Base-by-base conservation (phyloP, 1,140 invertebrate species). In the Leptinotarsa defecta region DNA sequence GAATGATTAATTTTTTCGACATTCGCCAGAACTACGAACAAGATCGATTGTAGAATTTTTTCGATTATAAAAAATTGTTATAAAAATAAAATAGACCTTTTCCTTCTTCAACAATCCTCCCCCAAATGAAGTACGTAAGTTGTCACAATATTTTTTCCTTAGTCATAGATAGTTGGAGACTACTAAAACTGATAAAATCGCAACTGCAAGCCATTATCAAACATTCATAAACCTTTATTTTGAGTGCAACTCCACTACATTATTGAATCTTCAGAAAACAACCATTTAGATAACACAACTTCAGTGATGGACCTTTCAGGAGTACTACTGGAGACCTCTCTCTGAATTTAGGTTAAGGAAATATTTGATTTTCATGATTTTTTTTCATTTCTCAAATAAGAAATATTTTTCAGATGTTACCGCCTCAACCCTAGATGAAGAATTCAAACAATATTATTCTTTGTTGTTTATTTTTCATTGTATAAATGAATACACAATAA, bases 191-290 rank as follows among this genome's bases (percentile, higher is more conserved):
- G 63, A 65, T 24, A 65, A 20, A 65, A 20, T 69, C 2, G 43
- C 27, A 65, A 49, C 49, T 72, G 15, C 52, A 73, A 65, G 63
- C 61, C 71, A 43, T 19, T 73, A 73, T 73, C 19, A 20, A 73
- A 64, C 61, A 73, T 15, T 73, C 63, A 34, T 68, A 68, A 68
- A 68, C 43, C 67, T 68, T 68, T 52, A 24, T 71, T 69, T 48
- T 8, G 52, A 57, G 69, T 71, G 69, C 69, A 71, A 71, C 52
- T 71, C 69, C 69, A 71, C 69, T 71, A 71, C n/a, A 71, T 57
- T 71, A 71, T 57, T 48, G 22, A 52, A 57, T 61, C 69, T 71
- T 71, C 69, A 71, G 48, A 57, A 71, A 24, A 52, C 69, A 48
- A 57, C n/a, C 48, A 57, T 27, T 19, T 48, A 71, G 69, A 71